phyloP scores from a whole-genome alignment of 2,888 invertebrate species.

The Drosophila picticornis region DNA sequence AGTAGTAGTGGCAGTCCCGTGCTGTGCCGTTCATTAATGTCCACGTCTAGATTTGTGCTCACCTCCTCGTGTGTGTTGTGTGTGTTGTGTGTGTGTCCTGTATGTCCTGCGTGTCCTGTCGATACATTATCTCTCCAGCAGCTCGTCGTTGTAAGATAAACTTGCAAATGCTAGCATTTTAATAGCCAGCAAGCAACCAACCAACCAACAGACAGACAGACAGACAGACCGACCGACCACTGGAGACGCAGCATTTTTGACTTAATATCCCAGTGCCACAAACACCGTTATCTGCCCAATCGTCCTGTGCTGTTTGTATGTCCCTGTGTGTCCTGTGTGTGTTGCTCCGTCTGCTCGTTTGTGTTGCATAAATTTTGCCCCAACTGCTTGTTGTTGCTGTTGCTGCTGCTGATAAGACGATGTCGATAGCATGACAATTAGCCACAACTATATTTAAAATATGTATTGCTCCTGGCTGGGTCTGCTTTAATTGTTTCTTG shows the following conservation, averaged over 20 bases:
- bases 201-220: constrained; percentile 7
- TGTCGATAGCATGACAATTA: constrained; percentile 78
- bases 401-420: constrained; percentile 62
- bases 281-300: constrained; percentile 38
- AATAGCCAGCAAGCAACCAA: constrained; percentile 56
- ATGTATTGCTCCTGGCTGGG: constrained; percentile 33
- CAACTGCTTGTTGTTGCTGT: constrained; percentile 68
- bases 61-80: constrained; percentile 52
- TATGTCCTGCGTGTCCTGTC: constrained; percentile 50
- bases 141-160: constrained; percentile 64
- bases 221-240: constrained; percentile 14
- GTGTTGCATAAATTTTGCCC: constrained; percentile 69
- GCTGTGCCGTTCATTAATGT: constrained; percentile 75
- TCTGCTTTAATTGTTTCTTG: constrained; percentile 71
- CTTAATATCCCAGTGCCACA: constrained; percentile 63
- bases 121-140: constrained; percentile 67
- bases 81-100: constrained; percentile 1
- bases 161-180: constrained; percentile 82
- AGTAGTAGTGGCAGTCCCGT: constrained; percentile 1
- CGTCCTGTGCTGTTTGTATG: constrained; percentile 31
- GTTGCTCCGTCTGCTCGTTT: constrained; percentile 40
- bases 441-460: constrained; percentile 69
- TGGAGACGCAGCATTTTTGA: constrained; percentile 68
- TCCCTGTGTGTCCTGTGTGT: constrained; percentile 27
- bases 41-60: constrained; percentile 71